Base-by-base conservation (phyloP, 2,113 vertebrate species). In the Setophaga petechia region DNA sequence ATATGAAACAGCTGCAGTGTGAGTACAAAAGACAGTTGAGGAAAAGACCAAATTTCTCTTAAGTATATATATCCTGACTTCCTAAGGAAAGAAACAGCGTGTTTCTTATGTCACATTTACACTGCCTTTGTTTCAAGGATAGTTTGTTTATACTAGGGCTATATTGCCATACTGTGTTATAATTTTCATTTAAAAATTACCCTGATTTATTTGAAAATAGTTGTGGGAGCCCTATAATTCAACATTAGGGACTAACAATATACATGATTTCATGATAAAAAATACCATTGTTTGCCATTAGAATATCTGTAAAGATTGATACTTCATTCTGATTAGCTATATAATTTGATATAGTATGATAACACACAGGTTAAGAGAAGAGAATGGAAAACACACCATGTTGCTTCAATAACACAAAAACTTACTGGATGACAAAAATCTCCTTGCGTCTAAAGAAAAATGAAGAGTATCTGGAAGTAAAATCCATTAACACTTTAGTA, bases 371-470 rank as follows among this genome's bases (percentile, higher is more conserved):
- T 94, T 84, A 81, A 92, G 84, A 97, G 90, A 95, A 93, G 41
- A 97, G 90, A 93, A 89, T 76, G 62, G 68, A 96, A 97, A 95
- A 46, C 97, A 98, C 96, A 97, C 92, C 93, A 73, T 37, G 84
- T 62, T 62, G 96, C 77, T 94, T 95, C 86, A 97, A 75, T 49
- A 93, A 89, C 65, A 93, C 66, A 81, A 78, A 81, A 95, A 99
- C 99, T 99, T 99, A 99, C 99, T 99, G 99, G 97, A 99, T 99
- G 97, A 99, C 99, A 99, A 99, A 99, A 98, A 99, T 99, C 97
- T 99, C 99, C 98, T 99, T 99, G 97, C 99, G 99, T 98, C 98
- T 99, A 98, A 99, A 99, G 98, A 99, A 99, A 98, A 99, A 99
- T 91, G 99, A 99, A 90, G 99, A 99, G 95, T 99, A 99, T 98